Percentiles rank a stretch among this genome's conserved stretches.
Evolutionary conservation across 2,888 invertebrate species (phyloP).

Genomic region (Darwinula stevensoni): DNA sequence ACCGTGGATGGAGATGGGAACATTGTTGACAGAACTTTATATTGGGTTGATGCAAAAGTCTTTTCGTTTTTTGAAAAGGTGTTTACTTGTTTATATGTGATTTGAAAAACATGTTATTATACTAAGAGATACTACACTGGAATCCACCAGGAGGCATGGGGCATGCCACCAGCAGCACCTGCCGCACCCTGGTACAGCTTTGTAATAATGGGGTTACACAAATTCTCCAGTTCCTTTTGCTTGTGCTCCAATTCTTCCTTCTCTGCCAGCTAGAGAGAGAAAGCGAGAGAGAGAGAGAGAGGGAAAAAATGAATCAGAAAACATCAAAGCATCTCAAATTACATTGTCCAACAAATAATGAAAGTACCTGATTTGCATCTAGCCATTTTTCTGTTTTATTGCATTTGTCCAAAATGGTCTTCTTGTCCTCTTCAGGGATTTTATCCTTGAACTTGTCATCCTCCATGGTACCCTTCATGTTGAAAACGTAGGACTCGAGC

Average conservation of each 20-base stretch:
- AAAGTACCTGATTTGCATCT: constrained; percentile 28
- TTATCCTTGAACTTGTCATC: constrained; percentile 85
- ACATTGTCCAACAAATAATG: too few species aligned
- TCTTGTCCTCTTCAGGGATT: constrained; percentile 50
- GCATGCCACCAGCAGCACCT: constrained; percentile 36
- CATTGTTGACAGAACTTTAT: too few species aligned
- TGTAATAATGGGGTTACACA: constrained; percentile 82
- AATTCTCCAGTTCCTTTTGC: constrained; percentile 67
- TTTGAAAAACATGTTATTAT: too few species aligned
- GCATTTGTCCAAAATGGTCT: constrained; percentile 50
- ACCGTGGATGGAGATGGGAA: too few species aligned
- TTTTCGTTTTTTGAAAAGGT: too few species aligned
- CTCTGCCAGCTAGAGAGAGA: constrained; percentile 64
- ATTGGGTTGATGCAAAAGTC: too few species aligned
- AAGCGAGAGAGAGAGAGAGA: too few species aligned
- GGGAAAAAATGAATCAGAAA: background rate
- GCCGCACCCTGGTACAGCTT: constrained; percentile 80
- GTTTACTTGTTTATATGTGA: too few species aligned
- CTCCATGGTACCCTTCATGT: constrained; percentile 74
- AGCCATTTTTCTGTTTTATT: constrained; percentile 57
- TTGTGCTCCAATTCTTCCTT: constrained; percentile 82
- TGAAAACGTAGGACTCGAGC: constrained; percentile 65
- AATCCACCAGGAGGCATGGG: constrained; percentile 18
- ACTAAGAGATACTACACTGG: too few species aligned
- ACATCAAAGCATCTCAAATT: background rate